Base-by-base conservation (phyloP, 2,113 vertebrate genomes). In the Pelecanoides urinatrix region DNA sequence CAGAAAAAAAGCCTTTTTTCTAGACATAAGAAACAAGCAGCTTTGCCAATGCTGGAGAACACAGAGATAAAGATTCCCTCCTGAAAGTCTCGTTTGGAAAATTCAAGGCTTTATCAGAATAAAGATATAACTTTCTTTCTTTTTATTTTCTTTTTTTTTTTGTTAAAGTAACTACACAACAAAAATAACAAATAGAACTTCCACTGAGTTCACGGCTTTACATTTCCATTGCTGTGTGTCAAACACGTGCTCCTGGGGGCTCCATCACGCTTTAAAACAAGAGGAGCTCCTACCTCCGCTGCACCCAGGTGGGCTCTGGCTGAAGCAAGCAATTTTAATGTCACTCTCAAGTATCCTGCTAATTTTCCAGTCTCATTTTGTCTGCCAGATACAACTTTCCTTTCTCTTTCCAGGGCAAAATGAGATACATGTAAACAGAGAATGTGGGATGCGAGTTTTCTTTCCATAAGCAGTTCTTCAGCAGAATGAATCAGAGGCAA, bases 21-120 rank as follows among this genome's bases (percentile, higher is more conserved):
- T 84, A 83, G 76, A 90, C 78, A 80, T 55, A 78, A 92, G 91
- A 88, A 96, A 81, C 55, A 86, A 96, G 85, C 68, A 94, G 68
- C 47, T 84, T 78, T 65, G 88, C 94, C 95, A 95, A 1, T 50
- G 84, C 78, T 52, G 47, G 81, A 86, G 85, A 94, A 80, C 75
- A 73, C 47, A 75, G 42, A 78, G 94, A 96, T 77, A 94, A 93
- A 86, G 65, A 85, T 73, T 85, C 50, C 61, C 62, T 72, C 71
- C 77, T 72, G n/a, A 77, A 73, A 34, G 47, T 32, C 56, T 90
- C 42, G 42, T 40, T 47, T 58, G 84, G 70, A 75, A 94, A 94
- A 87, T 25, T 86, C 50, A 49, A 94, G 81, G 53, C 16, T 92
- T 90, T 95, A 86, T 74, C 32, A 95, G 49, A 59, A 32, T 44